Base-by-base conservation (phyloP, 35 echinoderm and acorn worm genomes). In the Ptychodera flava region DNA sequence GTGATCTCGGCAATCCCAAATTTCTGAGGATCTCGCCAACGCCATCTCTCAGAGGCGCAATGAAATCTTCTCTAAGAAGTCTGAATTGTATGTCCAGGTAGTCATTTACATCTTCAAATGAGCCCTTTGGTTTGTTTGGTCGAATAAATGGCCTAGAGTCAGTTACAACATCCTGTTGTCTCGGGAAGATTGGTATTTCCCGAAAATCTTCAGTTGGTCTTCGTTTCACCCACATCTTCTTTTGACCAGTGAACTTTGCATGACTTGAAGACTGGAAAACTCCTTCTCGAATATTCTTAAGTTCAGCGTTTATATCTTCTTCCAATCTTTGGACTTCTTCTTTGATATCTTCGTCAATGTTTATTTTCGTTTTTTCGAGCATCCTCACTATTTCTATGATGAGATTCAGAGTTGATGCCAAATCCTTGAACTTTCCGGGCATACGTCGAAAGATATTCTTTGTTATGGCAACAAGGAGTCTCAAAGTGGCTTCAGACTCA, bases 51-150 rank as follows among this genome's bases (percentile, higher is more conserved):
- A 93, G 45, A 0, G 91, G 91, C 31, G 33, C 45, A 29, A 93
- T 37, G 79, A 89, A 85, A 33, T 93, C 91, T 86, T 93, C 91
- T 78, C 83, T 84, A 35, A 93, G 76, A 1, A 93, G 83, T 27
- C 91, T 86, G 35, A 93, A 93, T 29, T 93, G 91, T 31, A 93
- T 77, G 29, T 93, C 91, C 29, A 93, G 79, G 33, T 93, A 93
- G 53, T 93, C 86, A 30, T 85, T n/a, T 0, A 76, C 78, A 80
- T 89, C 79, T 22, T 85, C 38, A 36, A 89, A 93, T 16, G 81
- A 38, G 36, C 83, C 84, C 37, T 85, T 77, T 30, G 85, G 32
- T 16, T 79, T 35, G 81, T 89, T 93, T 30, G 33, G 35, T 32
- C 85, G 0, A 16, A 92, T 0, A 36, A 1, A 85, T 1, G 88